These are phyloP conservation scores for Triplophysa bombifrons DNA, from an alignment of 2,797 vertebrate species.

Conservation along the genomic window DNA sequence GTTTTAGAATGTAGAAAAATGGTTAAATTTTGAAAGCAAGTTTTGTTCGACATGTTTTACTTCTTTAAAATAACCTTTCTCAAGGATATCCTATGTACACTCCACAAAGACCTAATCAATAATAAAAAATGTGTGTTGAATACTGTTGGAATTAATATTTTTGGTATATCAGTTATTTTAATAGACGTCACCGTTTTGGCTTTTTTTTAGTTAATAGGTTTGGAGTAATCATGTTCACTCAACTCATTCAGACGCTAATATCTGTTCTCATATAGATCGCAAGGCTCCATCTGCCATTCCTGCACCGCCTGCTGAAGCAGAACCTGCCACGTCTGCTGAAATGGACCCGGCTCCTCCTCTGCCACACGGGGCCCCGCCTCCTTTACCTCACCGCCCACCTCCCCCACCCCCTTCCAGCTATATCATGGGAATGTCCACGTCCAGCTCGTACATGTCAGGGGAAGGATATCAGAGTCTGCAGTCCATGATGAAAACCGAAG, in stretches of 20 bases:
- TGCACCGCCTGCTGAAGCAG: slow-evolving; percentile 82
- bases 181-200: too few species aligned
- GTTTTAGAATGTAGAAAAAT: too few species aligned
- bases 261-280: slow-evolving; percentile 75
- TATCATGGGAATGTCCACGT: slow-evolving; percentile 93
- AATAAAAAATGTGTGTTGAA: too few species aligned
- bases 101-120: too few species aligned
- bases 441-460: slow-evolving; percentile 95
- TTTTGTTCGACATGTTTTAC: too few species aligned
- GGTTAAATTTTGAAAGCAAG: too few species aligned
- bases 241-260: background rate
- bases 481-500: slow-evolving; percentile 97
- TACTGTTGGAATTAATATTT: too few species aligned
- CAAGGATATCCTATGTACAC: too few species aligned
- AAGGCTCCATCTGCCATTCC: slow-evolving; percentile 79
- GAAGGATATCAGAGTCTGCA: slow-evolving; percentile 95
- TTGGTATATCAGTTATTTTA: too few species aligned
- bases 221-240: too few species aligned
- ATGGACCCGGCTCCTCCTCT: slow-evolving; percentile 87
- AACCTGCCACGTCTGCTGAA: slow-evolving; percentile 81
- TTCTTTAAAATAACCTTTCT: too few species aligned
- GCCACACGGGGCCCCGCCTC: slow-evolving; percentile 88
- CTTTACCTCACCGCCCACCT: slow-evolving; percentile 87
- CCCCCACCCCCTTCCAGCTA: slow-evolving; percentile 88
- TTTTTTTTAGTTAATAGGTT: too few species aligned